Evolutionary conservation across 2,797 vertebrate genomes (phyloP).

Genomic region (Nannoperca obscura): DNA sequence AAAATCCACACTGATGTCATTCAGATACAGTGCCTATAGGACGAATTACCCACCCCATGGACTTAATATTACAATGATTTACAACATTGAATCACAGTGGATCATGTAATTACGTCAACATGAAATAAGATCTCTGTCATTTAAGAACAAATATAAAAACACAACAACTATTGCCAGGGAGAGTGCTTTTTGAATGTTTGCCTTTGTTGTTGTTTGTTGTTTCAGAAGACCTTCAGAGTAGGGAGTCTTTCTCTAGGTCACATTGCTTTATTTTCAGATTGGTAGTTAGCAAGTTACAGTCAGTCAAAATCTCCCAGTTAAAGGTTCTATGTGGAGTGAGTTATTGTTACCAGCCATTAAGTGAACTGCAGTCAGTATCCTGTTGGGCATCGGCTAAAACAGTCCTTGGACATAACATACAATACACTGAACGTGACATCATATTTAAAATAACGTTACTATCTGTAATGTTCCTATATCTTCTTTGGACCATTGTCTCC

Average conservation of each 20-base stretch:
- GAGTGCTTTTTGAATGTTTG: not conserved
- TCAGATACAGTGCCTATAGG: not conserved
- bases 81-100: not conserved
- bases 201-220: not conserved
- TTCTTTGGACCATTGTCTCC: too few species aligned
- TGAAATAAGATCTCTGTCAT: not conserved
- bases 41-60: not conserved
- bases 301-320: not conserved
- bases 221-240: not conserved
- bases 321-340: too few species aligned
- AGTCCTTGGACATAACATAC: too few species aligned
- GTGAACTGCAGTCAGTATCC: too few species aligned
- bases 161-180: not conserved
- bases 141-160: not conserved
- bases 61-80: not conserved
- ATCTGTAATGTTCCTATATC: too few species aligned
- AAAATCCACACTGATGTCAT: conserved; percentile 14
- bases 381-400: too few species aligned
- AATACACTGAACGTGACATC: too few species aligned
- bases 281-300: not conserved
- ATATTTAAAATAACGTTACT: too few species aligned
- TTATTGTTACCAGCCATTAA: too few species aligned
- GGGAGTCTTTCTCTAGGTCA: not conserved
- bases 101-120: not conserved
- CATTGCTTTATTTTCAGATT: not conserved